Evolutionary conservation across 2,888 invertebrate species (phyloP).

Genomic region (Ephialtes manifestator): DNA sequence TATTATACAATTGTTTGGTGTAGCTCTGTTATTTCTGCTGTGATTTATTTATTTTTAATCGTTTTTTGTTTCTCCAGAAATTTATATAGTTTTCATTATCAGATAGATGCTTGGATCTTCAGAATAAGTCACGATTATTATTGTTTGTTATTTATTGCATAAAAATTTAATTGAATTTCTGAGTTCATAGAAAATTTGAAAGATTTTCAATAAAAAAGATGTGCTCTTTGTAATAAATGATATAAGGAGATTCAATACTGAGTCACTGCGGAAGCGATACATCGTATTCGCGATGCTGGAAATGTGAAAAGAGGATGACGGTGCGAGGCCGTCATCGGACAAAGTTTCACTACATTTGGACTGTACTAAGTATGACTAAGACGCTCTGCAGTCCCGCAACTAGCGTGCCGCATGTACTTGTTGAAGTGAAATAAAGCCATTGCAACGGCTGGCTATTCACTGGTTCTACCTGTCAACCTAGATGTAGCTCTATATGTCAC

Average conservation of each 20-base stretch:
- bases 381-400: background rate
- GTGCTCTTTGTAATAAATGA: background rate
- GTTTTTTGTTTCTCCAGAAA: no score
- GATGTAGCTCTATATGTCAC: conserved; percentile 13
- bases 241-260: background rate
- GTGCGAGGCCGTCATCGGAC: background rate
- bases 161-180: background rate
- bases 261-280: background rate
- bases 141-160: background rate
- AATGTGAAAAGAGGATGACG: background rate
- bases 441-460: background rate
- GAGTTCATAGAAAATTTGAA: background rate
- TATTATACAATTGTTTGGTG: no score
- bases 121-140: background rate
- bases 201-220: background rate
- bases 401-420: background rate
- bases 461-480: conserved; percentile 11
- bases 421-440: conserved; percentile 13
- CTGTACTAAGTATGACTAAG: background rate
- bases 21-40: no score
- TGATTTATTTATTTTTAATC: no score
- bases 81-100: no score
- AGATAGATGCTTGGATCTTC: no score
- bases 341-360: background rate
- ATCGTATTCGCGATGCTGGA: background rate